phyloP scores from a whole-genome alignment of 2,888 invertebrate genomes.

The Noctua fimbriata region DNA sequence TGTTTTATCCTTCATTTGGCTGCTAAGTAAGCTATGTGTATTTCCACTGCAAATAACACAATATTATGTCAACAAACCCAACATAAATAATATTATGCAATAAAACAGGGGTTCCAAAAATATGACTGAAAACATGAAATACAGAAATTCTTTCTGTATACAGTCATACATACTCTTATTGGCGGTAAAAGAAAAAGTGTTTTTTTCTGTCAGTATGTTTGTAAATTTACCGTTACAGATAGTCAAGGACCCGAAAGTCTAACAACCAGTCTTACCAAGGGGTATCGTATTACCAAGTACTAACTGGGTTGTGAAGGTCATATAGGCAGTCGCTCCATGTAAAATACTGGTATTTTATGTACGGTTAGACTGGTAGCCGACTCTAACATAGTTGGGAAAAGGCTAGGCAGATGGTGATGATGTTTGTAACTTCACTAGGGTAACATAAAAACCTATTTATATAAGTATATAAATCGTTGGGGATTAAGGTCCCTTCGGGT shows the following conservation, averaged over 20 bases:
- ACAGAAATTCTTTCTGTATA: neutral
- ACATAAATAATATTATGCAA: conserved; percentile 8
- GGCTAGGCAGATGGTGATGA: neutral
- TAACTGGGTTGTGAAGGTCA: neutral
- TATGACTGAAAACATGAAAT: conserved; percentile 4
- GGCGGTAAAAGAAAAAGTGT: neutral
- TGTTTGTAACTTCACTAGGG: too few relatives aligned
- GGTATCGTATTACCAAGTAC: neutral
- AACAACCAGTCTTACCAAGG: neutral
- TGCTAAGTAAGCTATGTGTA: neutral
- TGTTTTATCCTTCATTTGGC: neutral
- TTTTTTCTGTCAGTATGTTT: neutral
- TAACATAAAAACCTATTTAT: too few relatives aligned
- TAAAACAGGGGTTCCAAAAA: conserved; percentile 18
- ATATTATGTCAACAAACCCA: conserved; percentile 2
- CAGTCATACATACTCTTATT: neutral
- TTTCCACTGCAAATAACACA: neutral
- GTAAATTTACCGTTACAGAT: neutral
- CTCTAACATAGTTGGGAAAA: neutral
- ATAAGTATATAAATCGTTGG: too few relatives aligned
- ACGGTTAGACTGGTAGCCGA: neutral
- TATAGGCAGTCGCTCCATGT: neutral
- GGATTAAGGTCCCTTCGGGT: too few relatives aligned
- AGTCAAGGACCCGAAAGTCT: too few relatives aligned
- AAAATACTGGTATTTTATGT: neutral